Base-by-base conservation (phyloP, 1,140 invertebrate species). In the Drosophila punjabiensis region DNA sequence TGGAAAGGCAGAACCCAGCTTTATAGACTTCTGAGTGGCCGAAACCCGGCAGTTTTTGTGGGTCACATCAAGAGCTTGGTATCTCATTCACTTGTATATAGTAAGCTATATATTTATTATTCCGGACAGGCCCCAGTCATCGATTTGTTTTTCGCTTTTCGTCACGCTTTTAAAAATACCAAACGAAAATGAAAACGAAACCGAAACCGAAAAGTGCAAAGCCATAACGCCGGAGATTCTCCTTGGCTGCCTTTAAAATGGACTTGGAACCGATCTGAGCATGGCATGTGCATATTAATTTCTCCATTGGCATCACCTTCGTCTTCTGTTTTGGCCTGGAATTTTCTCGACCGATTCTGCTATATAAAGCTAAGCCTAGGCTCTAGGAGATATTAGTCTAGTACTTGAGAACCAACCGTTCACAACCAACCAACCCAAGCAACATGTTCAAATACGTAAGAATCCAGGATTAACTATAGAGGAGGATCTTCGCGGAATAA, bases 361-460 rank as follows among this genome's bases (percentile, higher is more conserved):
- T 87, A 85, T 91, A 85, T 82, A 88, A 77, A 71, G 24, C 48
- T 58, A 24, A 24, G 52, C 28, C 14, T 56, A 13, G 32, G n/a
- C 14, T 53, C 75, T 64, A 74, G 63, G 30, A 73, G 69, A 45
- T 79, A 92, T 92, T 91, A 92, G 91, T 92, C 80, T 76, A 80
- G 66, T 61, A 79, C 84, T 78, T 67, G 81, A 92, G 85, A 92
- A 92, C 85, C 79, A 89, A 84, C 80, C 60, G 55, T 56, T 63
- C 65, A 63, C 68, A 70, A 62, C 35, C 50, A 50, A 67, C 35
- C 63, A 43, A 76, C 18, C 28, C 20, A 35, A 56, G 43, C 90
- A 92, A 88, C 64, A 92, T 92, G 91, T 92, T 92, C 77, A 92
- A 92, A 91, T 90, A 85, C 68, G 91, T 92, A 92, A 92, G 91